Percentiles rank a stretch among this genome's conserved stretches.
These are phyloP conservation scores for Percopsis transmontana DNA, from an alignment of 2,113 vertebrate species.

Conservation along the genomic window DNA sequence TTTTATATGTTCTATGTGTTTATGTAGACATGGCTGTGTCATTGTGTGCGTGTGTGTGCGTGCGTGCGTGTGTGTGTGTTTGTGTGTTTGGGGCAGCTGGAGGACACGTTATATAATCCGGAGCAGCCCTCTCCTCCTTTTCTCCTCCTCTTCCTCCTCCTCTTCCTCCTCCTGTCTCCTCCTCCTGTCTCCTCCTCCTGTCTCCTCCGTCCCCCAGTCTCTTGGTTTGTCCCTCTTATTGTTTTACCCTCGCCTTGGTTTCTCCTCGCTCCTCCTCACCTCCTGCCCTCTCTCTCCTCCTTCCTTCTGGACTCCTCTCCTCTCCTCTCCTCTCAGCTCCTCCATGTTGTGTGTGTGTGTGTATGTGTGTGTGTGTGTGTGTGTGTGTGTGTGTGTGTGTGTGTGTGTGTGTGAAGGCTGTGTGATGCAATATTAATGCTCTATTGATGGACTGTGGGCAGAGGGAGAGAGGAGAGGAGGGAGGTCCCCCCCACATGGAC, in stretches of 20 bases:
- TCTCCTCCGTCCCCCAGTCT: not conserved
- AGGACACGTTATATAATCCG: slow-evolving; percentile 52
- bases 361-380: slow-evolving; percentile 12
- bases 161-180: not conserved
- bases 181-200: not conserved
- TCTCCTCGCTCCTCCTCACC: not conserved
- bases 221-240: slow-evolving; percentile 1
- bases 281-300: not conserved
- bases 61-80: slow-evolving; percentile 6
- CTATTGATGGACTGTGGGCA: slow-evolving; percentile 77
- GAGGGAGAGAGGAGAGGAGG: slow-evolving; percentile 63
- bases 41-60: not conserved
- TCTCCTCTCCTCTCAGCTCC: not conserved
- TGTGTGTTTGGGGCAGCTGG: slow-evolving; percentile 16
- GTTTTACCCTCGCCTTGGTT: not conserved
- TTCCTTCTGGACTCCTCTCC: not conserved
- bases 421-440: slow-evolving; percentile 77
- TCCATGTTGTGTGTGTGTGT: slow-evolving; percentile 33
- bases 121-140: slow-evolving; percentile 35
- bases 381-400: slow-evolving; percentile 20
- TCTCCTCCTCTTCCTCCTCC: not conserved
- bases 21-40: not conserved
- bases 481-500: slow-evolving; percentile 70
- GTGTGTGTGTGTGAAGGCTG: slow-evolving; percentile 43
- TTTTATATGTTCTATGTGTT: slow-evolving; percentile 7